Conservation (phyloP, 2,113 vertebrate species). For the Lagopus leucura region DNA sequence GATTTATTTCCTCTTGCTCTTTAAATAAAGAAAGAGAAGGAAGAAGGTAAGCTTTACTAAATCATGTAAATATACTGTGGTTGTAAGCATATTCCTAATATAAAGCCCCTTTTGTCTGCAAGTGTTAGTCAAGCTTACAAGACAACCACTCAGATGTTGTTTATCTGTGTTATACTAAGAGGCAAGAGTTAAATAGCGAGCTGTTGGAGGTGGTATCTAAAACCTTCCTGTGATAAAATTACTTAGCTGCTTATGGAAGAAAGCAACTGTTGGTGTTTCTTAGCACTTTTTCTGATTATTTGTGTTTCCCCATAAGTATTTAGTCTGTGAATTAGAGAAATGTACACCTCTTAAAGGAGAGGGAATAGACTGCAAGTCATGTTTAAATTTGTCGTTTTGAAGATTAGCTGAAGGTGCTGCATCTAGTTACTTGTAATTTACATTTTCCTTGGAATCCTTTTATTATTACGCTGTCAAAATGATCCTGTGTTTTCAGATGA, state of each 20-base stretch:
- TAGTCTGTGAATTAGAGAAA: neutral
- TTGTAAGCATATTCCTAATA: neutral
- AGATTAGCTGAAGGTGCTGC: neutral
- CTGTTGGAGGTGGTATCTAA: neutral
- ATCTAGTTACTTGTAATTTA: neutral
- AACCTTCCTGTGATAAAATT: neutral
- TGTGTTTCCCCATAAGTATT: neutral
- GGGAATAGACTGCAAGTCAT: neutral
- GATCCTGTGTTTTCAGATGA: constrained; percentile 14
- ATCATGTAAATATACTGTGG: neutral
- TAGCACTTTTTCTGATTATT: neutral
- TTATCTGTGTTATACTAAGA: constrained; percentile 24
- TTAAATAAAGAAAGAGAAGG: neutral
- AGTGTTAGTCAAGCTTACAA: neutral
- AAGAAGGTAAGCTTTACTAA: neutral
- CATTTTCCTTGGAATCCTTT: neutral
- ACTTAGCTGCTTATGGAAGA: neutral
- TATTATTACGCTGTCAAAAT: neutral
- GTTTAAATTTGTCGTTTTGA: neutral
- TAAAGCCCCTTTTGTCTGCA: constrained; percentile 9
- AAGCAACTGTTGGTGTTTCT: neutral
- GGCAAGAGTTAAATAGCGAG: constrained; percentile 8
- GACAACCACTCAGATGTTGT: constrained; percentile 20
- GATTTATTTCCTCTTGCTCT: neutral
- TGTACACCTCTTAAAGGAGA: neutral